Evolutionary conservation across 1,140 invertebrate species (phyloP), one percentile per base, ranked within the genome.

Genomic region (Pachypsylla venusta): DNA sequence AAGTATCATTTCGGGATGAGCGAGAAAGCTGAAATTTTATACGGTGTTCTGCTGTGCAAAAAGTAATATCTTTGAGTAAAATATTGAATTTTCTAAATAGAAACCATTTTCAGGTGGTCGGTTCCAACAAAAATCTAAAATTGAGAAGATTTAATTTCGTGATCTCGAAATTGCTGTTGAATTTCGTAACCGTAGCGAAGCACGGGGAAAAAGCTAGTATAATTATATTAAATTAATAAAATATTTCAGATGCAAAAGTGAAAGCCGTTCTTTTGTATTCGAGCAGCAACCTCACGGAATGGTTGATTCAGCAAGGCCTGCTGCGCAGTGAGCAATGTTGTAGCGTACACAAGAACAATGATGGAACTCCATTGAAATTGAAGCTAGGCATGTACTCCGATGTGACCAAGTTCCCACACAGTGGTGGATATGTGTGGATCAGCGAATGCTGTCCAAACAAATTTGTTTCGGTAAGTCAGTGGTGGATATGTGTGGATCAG

Each of bases 401-500:
- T 69, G 81, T 81, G 1, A 77, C 81, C 1, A 88, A 87, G 63
- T 89, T 89, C 68, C 86, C 86, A 0, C 87, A 83, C 69, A 88
- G 85, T 1, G 88, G 86, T 13, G 88, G 88, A 16, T 92, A 91
- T 67, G 87, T 93, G 1, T 92, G 88, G 88, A 87, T 91, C 62
- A 83, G 82, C 1, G 82, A 84, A 54, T 91, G 87, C 68, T 90
- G 88, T 67, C 82, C 85, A 0, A 82, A 83, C 22, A 79, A 81
- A 54, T 89, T 85, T 65, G 81, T 90, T 1, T 91, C 89, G 0
- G 85, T 67, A 40, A 66, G 64, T 66, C 24, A n/a, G n/a, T 1
- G 88, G 86, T 13, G 88, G 88, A 16, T 92, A 91, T 67, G 87
- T 93, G 1, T 92, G 88, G 88, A 87, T n/a, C n/a, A n/a, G n/a